These are phyloP conservation scores for Porites australiensis DNA, from an alignment of 64 coral and sea anemone species.

Conservation along the genomic window DNA sequence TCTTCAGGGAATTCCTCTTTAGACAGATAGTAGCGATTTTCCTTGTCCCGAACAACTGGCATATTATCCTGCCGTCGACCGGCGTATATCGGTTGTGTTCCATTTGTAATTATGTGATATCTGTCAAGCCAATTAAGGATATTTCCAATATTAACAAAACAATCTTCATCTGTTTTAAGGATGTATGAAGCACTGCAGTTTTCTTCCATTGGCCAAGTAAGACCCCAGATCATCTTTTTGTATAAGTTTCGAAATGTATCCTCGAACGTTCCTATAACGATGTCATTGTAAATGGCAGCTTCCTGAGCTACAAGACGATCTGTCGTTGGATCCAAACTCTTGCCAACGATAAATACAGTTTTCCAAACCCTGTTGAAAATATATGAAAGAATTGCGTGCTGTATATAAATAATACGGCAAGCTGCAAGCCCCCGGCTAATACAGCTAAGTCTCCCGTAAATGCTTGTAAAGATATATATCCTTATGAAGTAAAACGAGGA, in stretches of 20 bases:
- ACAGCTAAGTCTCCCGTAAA: no score
- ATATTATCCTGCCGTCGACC: neutral
- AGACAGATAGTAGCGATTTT: constrained; percentile 52
- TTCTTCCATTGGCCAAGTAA: constrained; percentile 54
- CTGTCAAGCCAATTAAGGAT: constrained; percentile 38
- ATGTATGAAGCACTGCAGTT: constrained; percentile 66
- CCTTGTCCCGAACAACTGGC: constrained; percentile 31
- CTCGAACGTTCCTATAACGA: constrained; percentile 53
- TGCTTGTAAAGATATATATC: no score
- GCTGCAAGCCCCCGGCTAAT: no score
- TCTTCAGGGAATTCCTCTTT: constrained; percentile 10
- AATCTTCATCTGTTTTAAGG: constrained; percentile 79
- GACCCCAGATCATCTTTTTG: constrained; percentile 66
- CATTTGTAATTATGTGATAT: constrained; percentile 36
- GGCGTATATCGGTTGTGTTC: constrained; percentile 57
- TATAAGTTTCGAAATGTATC: constrained; percentile 70
- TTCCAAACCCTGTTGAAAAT: constrained; percentile 13
- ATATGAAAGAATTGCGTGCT: no score
- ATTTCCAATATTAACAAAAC: constrained; percentile 63
- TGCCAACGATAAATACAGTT: constrained; percentile 65
- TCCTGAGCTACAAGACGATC: constrained; percentile 36
- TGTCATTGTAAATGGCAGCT: constrained; percentile 27
- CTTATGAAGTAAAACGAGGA: no score
- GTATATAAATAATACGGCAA: no score
- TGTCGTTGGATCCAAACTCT: neutral